Evolutionary conservation across 2,888 invertebrate species (phyloP).

Genomic region (Habrosyne pyritoides): DNA sequence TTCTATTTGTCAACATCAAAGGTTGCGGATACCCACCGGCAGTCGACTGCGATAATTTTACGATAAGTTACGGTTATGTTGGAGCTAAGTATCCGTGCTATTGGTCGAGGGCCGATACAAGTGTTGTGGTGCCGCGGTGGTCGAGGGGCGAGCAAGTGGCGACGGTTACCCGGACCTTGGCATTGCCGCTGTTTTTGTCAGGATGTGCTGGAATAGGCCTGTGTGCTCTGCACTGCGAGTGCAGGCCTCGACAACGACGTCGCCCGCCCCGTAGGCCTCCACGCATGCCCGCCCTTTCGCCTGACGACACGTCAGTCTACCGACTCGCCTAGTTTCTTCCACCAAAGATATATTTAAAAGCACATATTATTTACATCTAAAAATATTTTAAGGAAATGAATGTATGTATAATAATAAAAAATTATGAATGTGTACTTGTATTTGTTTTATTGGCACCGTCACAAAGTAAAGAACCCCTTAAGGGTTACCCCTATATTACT

Average conservation of each 20-base stretch:
- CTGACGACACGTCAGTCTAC: constrained; percentile 80
- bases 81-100: constrained; percentile 87
- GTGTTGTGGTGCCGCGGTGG: constrained; percentile 92
- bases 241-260: constrained; percentile 87
- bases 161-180: constrained; percentile 92
- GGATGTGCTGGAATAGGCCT: constrained; percentile 92
- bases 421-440: constrained; percentile 21
- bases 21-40: constrained; percentile 92
- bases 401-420: constrained; percentile 49
- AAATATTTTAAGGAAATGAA: constrained; percentile 32
- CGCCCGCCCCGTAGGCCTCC: constrained; percentile 86
- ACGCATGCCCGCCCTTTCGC: constrained; percentile 81
- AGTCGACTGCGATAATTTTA: constrained; percentile 90
- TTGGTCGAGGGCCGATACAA: constrained; percentile 90
- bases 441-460: constrained; percentile 24
- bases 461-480: no score
- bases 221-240: constrained; percentile 94
- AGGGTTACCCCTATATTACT: no score
- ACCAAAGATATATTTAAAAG: constrained; percentile 27
- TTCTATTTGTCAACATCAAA: constrained; percentile 90
- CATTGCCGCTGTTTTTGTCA: constrained; percentile 92
- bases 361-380: constrained; percentile 19
- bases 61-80: constrained; percentile 86
- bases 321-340: constrained; percentile 58
- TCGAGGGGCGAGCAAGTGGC: constrained; percentile 92